These are phyloP conservation scores for Trachops cirrhosus DNA, from an alignment of 2,797 vertebrate species.

Conservation along the genomic window DNA sequence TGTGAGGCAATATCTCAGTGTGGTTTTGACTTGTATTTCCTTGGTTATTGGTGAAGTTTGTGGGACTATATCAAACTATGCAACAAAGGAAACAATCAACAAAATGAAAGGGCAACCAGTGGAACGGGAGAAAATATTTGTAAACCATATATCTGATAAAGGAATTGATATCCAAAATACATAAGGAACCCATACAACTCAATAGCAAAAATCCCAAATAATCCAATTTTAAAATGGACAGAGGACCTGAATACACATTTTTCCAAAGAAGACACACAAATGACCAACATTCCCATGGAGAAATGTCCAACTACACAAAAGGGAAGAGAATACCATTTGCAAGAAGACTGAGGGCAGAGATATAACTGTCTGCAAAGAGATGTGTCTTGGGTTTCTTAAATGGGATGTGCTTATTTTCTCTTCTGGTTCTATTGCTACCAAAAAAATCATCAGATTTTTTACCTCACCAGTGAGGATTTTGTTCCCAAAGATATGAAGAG, in stretches of 20 bases:
- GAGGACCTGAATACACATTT: neutral
- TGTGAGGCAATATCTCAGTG: neutral
- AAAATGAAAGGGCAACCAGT: neutral
- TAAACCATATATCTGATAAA: neutral
- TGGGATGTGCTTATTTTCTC: neutral
- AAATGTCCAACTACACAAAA: neutral
- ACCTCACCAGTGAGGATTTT: neutral
- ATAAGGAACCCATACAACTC: neutral
- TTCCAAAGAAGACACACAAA: neutral
- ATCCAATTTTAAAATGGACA: neutral
- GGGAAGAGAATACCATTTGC: neutral
- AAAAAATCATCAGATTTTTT: neutral
- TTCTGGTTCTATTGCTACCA: neutral
- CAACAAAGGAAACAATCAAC: neutral
- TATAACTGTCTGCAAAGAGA: neutral
- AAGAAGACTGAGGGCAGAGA: neutral
- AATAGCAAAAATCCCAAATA: neutral
- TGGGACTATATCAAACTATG: neutral
- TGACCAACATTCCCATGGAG: neutral
- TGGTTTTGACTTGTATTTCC: neutral
- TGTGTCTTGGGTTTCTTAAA: neutral
- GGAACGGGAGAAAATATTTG: neutral
- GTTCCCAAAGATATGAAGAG: neutral
- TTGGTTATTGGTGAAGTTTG: neutral
- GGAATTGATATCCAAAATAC: neutral